phyloP scores from a whole-genome alignment of 2,797 vertebrate species.

The Clarias laeviceps region DNA sequence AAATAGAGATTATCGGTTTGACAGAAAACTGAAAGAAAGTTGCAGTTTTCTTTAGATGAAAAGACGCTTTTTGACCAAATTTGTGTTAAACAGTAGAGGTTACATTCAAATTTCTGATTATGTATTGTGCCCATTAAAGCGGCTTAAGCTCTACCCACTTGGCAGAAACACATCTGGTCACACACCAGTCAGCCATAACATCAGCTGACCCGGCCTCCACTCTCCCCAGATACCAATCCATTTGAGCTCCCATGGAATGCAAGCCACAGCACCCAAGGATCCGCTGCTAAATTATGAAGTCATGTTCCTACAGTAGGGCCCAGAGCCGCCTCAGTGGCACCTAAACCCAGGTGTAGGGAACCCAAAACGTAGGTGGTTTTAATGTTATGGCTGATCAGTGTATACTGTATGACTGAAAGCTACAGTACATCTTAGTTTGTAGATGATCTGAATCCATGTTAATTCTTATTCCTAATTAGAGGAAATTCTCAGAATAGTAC shows the following conservation, averaged over 20 bases:
- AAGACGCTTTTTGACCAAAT: background rate
- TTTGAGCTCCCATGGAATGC: too few relatives aligned
- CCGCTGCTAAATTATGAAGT: too few relatives aligned
- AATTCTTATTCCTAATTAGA: background rate
- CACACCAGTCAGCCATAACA: too few relatives aligned
- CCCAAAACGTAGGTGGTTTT: too few relatives aligned
- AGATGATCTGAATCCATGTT: background rate
- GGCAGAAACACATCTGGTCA: background rate
- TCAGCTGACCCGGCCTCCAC: too few relatives aligned
- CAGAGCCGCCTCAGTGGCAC: too few relatives aligned
- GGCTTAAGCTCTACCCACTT: background rate
- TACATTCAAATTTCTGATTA: background rate
- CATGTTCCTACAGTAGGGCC: too few relatives aligned
- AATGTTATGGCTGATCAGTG: too few relatives aligned
- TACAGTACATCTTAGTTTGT: background rate
- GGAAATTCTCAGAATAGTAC: background rate
- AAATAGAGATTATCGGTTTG: constrained; percentile 9
- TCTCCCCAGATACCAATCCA: too few relatives aligned
- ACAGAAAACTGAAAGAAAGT: background rate
- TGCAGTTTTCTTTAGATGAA: background rate
- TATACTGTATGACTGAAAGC: background rate
- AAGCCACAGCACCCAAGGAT: too few relatives aligned
- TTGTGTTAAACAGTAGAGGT: background rate
- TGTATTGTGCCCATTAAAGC: background rate
- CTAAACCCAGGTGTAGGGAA: too few relatives aligned